Base-by-base conservation (phyloP, 2,888 invertebrate genomes). In the Papilio gigon region DNA sequence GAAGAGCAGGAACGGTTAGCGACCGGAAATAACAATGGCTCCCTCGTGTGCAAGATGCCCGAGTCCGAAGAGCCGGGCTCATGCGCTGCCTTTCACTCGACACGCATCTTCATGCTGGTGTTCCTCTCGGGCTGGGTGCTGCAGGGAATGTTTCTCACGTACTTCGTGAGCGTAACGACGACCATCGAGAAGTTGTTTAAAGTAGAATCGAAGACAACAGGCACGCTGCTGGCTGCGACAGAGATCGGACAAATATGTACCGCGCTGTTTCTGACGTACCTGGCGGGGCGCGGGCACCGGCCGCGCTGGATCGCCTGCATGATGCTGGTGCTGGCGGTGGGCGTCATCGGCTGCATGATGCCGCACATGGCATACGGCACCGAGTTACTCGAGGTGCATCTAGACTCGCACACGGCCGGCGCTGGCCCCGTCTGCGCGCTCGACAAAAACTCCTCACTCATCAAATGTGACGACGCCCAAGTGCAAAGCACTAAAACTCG, bases 281-380 rank as follows among this genome's bases (percentile, higher is more conserved):
- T 96, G 84, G 98, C 97, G 12, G 98, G 98, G 8, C 96, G 97
- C 75, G 98, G 98, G 9, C 98, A 98, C 89, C 93, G 98, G 76
- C 98, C 98, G 63, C 95, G 97, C 74, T 98, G 98, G 98, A 98
- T 98, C 78, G 97, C 97, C 64, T 96, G 96, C 92, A 97, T 98
- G 88, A 97, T 97, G 96, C 93, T 97, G 58, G 93, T 98, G 74
- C 96, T 98, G 83, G 96, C 97, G 9, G 93, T 96, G 47, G 97
- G 97, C 37, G 95, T 97, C 67, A 95, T 98, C 77, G 95, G 97
- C 53, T 97, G 97, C 83, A 96, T 98, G 72, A 88, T 97, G 84
- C 98, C 98, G 42, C 98, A 98, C 89, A 95, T 97, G 81, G 93
- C 97, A 77, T 97, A 96, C 81, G 97, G 97, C 73, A 94, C 95